Evolutionary conservation across 92 coral and sea anemone species (phyloP), one percentile per base, ranked within the genome.

Genomic region (Desmophyllum pertusum): DNA sequence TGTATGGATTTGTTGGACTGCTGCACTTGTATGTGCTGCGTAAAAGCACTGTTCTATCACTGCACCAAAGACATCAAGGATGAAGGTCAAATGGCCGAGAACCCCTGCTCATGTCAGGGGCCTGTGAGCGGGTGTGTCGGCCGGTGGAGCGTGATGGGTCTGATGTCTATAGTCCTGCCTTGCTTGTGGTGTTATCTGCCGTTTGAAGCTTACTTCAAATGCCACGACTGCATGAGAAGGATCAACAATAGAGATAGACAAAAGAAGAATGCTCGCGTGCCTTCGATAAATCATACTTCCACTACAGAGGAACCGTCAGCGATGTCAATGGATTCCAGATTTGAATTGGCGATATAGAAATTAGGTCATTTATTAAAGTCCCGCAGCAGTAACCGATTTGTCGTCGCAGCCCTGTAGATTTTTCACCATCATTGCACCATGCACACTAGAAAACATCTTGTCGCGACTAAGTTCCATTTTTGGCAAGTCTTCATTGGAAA

Each of bases 21-120:
- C 35, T 94, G 98, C 70, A 94, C 99, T 13, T 97, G 99, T 19
- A 91, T 97, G 95, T 97, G 94, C 78, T 94, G 96, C 45, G 99
- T 93, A 2, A 97, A 94, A 61, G 99, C 90, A 10, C 31, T 94
- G 67, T 80, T 94, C n/a, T 97, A 97, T 62, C 99, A 97, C 81
- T 97, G 98, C 83, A 91, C 97, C 1, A 91, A 97, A 65, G 99
- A 97, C 72, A 77, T 80, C 21, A 91, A 91, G 38, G 75, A 75
- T 43, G 95, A 93, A 45, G 97, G 96, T 14, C 39, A 69, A 6
- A 81, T 85, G 66, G 88, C 90, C 25, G 97, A 90, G 73, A 83
- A 94, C 5, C 93, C 92, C 7, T 94, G 98, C 88, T 83, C 98
- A 2, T 94, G 98, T 70, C 75, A 52, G 62, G 93, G 93, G 75